Percentiles rank a stretch among this genome's conserved stretches.
These are phyloP conservation scores for Macrosoma leucophasiata DNA, from an alignment of 2,888 invertebrate genomes.

Conservation along the genomic window DNA sequence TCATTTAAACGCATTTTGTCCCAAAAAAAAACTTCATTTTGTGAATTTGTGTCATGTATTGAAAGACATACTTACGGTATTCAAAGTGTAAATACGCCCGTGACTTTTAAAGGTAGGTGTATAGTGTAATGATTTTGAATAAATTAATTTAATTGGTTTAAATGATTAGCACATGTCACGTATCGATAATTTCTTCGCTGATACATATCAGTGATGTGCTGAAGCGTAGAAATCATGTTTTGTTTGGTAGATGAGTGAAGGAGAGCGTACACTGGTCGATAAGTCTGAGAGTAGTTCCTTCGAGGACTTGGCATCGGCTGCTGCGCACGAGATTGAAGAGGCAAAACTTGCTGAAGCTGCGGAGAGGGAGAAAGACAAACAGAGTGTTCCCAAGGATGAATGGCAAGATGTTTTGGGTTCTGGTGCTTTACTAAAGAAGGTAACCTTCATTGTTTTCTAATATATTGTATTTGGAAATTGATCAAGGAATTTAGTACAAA, in stretches of 20 bases:
- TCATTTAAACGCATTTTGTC: slow-evolving; percentile 37
- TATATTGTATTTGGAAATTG: background rate
- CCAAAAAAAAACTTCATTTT: slow-evolving; percentile 17
- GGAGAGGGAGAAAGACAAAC: slow-evolving; percentile 45
- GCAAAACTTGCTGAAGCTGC: slow-evolving; percentile 61
- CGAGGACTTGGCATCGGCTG: slow-evolving; percentile 76
- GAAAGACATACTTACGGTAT: slow-evolving; percentile 12
- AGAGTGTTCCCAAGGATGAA: slow-evolving; percentile 51
- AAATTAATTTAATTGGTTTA: slow-evolving; percentile 5
- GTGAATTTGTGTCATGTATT: slow-evolving; percentile 20
- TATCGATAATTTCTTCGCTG: slow-evolving; percentile 21
- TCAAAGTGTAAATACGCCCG: slow-evolving; percentile 1
- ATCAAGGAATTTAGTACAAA: too few relatives aligned
- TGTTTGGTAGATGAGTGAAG: slow-evolving; percentile 70
- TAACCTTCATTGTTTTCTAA: slow-evolving; percentile 25
- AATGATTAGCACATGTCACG: slow-evolving; percentile 13
- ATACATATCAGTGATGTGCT: slow-evolving; percentile 33
- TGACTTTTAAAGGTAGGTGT: background rate
- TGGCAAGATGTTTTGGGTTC: slow-evolving; percentile 88
- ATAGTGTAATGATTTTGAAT: background rate
- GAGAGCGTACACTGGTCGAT: slow-evolving; percentile 63
- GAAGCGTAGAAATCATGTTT: slow-evolving; percentile 33
- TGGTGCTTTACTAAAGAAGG: slow-evolving; percentile 80
- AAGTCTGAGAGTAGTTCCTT: slow-evolving; percentile 81
- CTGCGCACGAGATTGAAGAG: slow-evolving; percentile 73